phyloP scores from a whole-genome alignment of 2,888 invertebrate genomes.

The Phymatocera aterrima region DNA sequence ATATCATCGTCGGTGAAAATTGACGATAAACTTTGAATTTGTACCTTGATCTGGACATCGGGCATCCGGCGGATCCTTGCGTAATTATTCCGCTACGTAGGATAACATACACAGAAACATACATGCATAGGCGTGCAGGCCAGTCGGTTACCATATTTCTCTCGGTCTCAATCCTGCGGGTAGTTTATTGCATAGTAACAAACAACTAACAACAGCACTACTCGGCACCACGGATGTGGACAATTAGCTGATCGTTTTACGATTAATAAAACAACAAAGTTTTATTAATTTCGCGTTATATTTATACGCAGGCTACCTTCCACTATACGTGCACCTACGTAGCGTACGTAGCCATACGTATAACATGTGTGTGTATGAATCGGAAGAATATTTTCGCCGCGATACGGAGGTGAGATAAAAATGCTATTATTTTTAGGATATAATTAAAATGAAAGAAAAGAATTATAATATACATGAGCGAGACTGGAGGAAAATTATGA shows the following conservation, averaged over 20 bases:
- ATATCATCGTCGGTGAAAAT: too few species aligned
- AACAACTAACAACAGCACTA: background rate
- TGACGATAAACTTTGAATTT: background rate
- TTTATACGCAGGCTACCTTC: too few species aligned
- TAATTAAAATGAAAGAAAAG: background rate
- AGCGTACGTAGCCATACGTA: too few species aligned
- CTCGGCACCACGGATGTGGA: conserved; percentile 19
- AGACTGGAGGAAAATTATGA: background rate
- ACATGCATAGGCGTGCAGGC: conserved; percentile 13
- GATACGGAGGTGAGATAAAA: too few species aligned
- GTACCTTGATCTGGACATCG: background rate
- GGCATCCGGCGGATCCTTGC: conserved; percentile 39
- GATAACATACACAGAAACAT: too few species aligned
- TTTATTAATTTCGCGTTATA: conserved; percentile 21
- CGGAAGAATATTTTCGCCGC: too few species aligned
- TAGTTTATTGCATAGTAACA: conserved; percentile 1
- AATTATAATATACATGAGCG: too few species aligned
- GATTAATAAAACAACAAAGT: conserved; percentile 37
- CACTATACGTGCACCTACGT: too few species aligned
- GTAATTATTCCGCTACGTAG: conserved; percentile 30
- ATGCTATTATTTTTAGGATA: too few species aligned
- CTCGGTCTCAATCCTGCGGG: background rate
- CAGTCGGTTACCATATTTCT: conserved; percentile 6
- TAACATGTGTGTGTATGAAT: too few species aligned
- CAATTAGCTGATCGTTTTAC: conserved; percentile 39